Evolutionary conservation across 2,797 vertebrate species (phyloP), one percentile per base, ranked within the genome.

Genomic region (Gallirallus australis): DNA sequence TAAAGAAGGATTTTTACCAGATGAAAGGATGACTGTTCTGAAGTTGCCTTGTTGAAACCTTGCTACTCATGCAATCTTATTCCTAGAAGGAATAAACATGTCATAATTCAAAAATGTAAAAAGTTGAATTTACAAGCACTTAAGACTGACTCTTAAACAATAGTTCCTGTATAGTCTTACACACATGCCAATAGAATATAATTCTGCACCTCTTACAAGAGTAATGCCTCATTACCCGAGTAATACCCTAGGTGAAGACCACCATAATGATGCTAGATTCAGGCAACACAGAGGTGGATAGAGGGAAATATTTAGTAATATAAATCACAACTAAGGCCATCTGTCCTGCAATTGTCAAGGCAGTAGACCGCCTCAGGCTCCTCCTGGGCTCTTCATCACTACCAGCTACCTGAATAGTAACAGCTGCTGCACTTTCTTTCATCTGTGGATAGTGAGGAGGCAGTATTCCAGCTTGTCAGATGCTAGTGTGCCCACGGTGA

Each of bases 331-430:
- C 86, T 82, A 78, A 92, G 95, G 93, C 95, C 96, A 97, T 96
- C 96, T 96, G 96, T 93, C 96, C 96, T 96, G 95, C 94, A 96
- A 89, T 92, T 95, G 94, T 95, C 95, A 96, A 96, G 94, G 95
- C 90, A 96, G 90, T 87, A 95, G 93, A 96, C 93, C 0, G 93
- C 96, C 95, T 97, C 86, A 88, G 95, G 95, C 95, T 96, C 79
- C 92, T 97, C 89, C 84, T 94, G 90, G 91, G 93, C 94, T 95
- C 93, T 97, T 97, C 95, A 96, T 97, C 96, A 96, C 91, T 96
- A 97, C 89, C 72, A 97, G 95, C 89, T 97, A 97, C 96, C 94
- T 97, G 96, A 97, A 95, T 80, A 96, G 94, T 93, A 97, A 96
- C 96, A 97, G 96, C 94, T 97, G 96, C 93, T 95, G 90, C 95